Percentiles rank a stretch among this genome's conserved stretches.
Conservation (phyloP, 2,797 vertebrate genomes). For the Coracias cyanogaster region DNA sequence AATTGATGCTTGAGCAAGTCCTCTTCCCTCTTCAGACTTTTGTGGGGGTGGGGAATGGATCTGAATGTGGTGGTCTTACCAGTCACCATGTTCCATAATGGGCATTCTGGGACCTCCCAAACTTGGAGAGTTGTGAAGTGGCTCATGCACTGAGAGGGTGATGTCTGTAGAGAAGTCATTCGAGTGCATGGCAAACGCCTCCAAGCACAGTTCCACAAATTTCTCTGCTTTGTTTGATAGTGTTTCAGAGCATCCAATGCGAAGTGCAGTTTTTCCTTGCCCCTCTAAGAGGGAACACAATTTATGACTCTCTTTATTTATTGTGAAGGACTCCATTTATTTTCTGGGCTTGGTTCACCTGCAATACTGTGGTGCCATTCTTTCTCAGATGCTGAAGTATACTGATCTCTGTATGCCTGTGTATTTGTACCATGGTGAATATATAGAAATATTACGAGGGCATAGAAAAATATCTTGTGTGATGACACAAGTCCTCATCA, state of each 20-base stretch:
- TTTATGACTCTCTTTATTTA: not conserved
- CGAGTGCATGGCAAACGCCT: not conserved
- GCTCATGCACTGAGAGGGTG: accelerated
- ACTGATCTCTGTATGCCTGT: not conserved
- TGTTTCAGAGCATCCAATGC: not conserved
- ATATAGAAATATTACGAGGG: not conserved
- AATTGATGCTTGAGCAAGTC: not conserved
- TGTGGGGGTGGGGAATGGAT: not conserved
- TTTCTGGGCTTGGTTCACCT: not conserved
- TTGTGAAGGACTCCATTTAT: not conserved
- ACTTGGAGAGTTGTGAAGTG: not conserved
- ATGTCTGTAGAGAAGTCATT: not conserved
- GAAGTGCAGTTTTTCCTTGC: not conserved
- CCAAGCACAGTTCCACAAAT: not conserved
- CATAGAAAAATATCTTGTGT: not conserved
- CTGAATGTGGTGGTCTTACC: not conserved
- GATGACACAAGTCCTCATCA: not conserved
- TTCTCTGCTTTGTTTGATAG: not conserved
- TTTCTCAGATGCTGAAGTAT: not conserved
- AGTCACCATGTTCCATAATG: not conserved
- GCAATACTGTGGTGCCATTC: not conserved
- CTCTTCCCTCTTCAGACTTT: not conserved
- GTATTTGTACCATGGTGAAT: not conserved
- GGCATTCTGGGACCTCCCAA: not conserved
- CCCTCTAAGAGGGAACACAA: not conserved